Evolutionary conservation across 2,797 vertebrate species (phyloP), one percentile per base, ranked within the genome.

Genomic region (Pipistrellus nathusii): DNA sequence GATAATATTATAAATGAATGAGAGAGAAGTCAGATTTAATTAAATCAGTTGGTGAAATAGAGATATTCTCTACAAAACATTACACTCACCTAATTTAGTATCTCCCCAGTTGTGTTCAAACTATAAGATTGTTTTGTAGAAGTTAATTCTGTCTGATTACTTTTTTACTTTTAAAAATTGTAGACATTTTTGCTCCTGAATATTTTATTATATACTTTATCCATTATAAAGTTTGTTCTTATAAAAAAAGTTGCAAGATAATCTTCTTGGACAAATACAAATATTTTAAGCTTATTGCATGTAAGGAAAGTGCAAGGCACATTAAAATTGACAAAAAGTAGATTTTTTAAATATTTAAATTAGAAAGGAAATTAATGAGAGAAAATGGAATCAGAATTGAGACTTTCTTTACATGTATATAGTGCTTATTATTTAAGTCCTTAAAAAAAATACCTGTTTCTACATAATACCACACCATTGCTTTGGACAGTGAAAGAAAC

Each of bases 1-100:
- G 76, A 86, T 59, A 90, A 88, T 59, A 86, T 59, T 88, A 88
- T 59, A 68, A 85, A 32, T 69, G 93, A 96, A 91, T 91, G 38
- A 76, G 18, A 72, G 44, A 55, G 62, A 68, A 57, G 25, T 15
- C 62, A 59, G 38, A 35, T 46, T n/a, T 25, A 78, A 59, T 23
- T 59, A 69, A 84, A 80, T 72, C 23, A 12, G 21, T 25, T 17
- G 38, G 38, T 57, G 17, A 92, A 32, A 66, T 82, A 38, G 71
- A 66, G 57, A 35, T 78, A 71, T 53, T 77, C 93, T 91, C 51
- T 59, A 32, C 20, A 75, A 32, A 76, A 25, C 53, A n/a, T 53
- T 62, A 46, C 12, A 23, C 44, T 64, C 6, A 0, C 35, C 59
- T 44, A 21, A 71, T 32, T 30, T 72, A 68, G 51, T 71, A 30